Base-by-base conservation (phyloP, 2,888 invertebrate species). In the Harmothoe impar region DNA sequence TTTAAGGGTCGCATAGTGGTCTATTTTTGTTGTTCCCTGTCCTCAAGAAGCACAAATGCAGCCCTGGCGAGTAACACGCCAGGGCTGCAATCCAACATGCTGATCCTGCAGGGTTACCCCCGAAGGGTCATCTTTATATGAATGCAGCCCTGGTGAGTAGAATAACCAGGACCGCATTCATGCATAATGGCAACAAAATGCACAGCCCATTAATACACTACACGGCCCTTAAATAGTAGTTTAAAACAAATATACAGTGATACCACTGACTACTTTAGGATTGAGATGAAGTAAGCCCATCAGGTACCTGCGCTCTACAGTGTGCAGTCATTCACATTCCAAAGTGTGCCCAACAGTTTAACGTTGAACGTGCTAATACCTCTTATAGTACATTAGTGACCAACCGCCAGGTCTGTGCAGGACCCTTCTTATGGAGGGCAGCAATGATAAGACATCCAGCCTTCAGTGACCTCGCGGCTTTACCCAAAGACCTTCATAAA, bases 401-500 rank as follows among this genome's bases (percentile, higher is more conserved):
- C 86, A 86, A 56, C 86, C 52, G 5, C 20, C 52, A 86, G 23
- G 56, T 86, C 81, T 81, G 81, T 43, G 43, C 20, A 1, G 31
- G 81, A 33, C 15, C 43, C 0, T 33, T 29, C 31, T 10, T 5
- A 35, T 81, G 43, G 81, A n/a, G 81, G 43, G 43, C 20, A 15
- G 43, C 20, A 35, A 43, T 17, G 20, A 35, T 81, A 33, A 25
- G 0, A 25, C 20, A 25, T 86, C 86, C 33, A 86, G 54, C 29
- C 23, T 54, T 31, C 54, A 86, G 86, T 54, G 52, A 86, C 86
- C 86, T 86, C 86, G 31, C 86, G 54, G 86, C 56, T 86, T 86
- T 86, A 31, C 20, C 86, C 54, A 29, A 54, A 31, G 23, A 29
- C 86, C 56, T 25, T 86, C 86, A 86, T 86, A 31, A 25, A 56